Percentiles rank a stretch among this genome's conserved stretches.
Evolutionary conservation across 2,113 vertebrate genomes (phyloP).

Genomic region (Apteryx mantelli): DNA sequence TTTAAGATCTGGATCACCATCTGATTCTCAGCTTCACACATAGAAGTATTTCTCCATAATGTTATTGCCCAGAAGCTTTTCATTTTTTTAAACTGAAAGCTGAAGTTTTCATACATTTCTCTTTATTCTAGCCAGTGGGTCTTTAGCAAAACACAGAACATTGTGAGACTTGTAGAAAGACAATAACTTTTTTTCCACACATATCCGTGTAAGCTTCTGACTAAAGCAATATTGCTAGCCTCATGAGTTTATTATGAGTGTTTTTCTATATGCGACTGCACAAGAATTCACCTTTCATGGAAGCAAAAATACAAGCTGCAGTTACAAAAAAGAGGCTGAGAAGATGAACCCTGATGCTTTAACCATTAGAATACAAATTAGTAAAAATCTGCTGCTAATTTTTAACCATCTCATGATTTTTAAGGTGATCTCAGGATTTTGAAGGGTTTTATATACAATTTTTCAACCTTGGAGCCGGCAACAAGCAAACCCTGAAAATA

Average conservation of each 20-base stretch:
- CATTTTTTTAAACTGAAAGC: background rate
- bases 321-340: background rate
- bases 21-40: background rate
- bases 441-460: background rate
- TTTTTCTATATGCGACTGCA: background rate
- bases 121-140: background rate
- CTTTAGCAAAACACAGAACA: background rate
- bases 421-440: background rate
- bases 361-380: background rate
- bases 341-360: background rate
- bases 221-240: background rate
- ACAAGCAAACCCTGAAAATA: background rate
- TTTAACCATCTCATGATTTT: background rate
- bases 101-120: background rate
- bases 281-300: slow-evolving; percentile 5
- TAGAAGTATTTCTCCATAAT: background rate
- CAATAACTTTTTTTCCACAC: background rate
- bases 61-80: background rate
- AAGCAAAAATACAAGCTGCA: background rate
- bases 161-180: background rate
- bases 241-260: background rate
- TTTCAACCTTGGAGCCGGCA: background rate
- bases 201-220: background rate
- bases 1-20: background rate
- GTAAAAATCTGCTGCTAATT: background rate